Percentiles rank a stretch among this genome's conserved stretches.
Conservation (phyloP, 2,888 invertebrate species). For the Trimorus sp. region DNA sequence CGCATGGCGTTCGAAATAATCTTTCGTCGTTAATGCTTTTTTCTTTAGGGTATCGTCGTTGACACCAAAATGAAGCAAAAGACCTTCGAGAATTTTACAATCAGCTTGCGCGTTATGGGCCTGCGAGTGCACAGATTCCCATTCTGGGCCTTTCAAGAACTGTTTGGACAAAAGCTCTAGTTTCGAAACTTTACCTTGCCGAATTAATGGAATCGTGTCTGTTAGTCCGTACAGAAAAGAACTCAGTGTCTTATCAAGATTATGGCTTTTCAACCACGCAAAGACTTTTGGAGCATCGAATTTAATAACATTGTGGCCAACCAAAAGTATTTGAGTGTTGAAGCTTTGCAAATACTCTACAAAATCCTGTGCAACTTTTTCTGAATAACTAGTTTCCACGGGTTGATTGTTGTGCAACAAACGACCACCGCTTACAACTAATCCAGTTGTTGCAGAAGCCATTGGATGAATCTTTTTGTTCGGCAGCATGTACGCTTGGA, state of each 20-base stretch:
- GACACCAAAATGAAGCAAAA: conserved; percentile 6
- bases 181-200: conserved; percentile 38
- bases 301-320: conserved; percentile 46
- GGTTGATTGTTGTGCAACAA: neutral
- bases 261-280: conserved; percentile 11
- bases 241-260: conserved; percentile 11
- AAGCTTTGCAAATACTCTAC: conserved; percentile 24
- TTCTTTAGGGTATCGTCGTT: neutral
- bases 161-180: conserved; percentile 26
- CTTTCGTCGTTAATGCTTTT: neutral
- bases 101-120: conserved; percentile 29
- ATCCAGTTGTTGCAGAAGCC: conserved; percentile 19
- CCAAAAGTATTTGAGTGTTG: conserved; percentile 24
- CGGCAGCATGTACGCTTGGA: conserved; percentile 14
- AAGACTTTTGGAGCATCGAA: conserved; percentile 29
- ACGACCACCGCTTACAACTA: neutral
- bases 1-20: neutral
- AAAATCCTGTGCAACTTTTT: conserved; percentile 21
- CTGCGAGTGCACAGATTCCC: neutral
- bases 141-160: neutral
- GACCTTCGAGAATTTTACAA: conserved; percentile 31
- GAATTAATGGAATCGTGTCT: conserved; percentile 31
- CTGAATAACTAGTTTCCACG: neutral
- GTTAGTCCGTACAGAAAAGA: conserved; percentile 30
- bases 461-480: neutral